Conservation (phyloP, 2,888 invertebrate genomes). For the Vesta saturnalis region DNA sequence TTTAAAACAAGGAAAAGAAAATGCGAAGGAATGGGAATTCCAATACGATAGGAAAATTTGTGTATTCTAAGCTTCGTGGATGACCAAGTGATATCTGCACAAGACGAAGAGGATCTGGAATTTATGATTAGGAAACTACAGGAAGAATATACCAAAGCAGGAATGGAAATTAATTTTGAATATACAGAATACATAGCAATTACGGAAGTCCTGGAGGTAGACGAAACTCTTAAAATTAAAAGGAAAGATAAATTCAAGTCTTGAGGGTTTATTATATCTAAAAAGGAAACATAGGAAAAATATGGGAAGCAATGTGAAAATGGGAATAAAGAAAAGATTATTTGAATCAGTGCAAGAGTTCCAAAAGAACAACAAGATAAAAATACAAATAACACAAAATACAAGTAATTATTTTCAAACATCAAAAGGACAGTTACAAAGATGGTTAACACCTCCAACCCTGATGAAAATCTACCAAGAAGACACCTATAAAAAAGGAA, state of each 20-base stretch:
- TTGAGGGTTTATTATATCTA: neutral
- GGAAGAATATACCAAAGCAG: no score
- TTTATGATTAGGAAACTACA: slow-evolving; percentile 26
- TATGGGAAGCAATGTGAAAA: neutral
- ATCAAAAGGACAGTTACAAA: no score
- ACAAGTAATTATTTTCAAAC: neutral
- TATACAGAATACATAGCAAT: no score
- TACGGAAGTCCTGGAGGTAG: neutral
- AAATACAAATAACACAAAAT: neutral
- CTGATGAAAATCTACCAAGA: neutral
- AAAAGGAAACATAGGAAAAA: neutral
- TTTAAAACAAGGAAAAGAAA: neutral
- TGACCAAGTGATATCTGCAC: slow-evolving; percentile 16
- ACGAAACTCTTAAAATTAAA: neutral
- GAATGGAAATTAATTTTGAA: no score
- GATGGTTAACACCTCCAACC: neutral
- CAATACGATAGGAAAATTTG: neutral
- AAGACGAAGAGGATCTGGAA: slow-evolving; percentile 17
- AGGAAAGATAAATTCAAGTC: neutral
- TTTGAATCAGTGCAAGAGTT: neutral
- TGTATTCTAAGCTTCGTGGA: neutral
- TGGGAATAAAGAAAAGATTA: neutral
- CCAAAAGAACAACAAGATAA: neutral
- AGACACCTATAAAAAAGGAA: neutral
- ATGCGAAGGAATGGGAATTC: neutral